Conservation (phyloP, 1,140 invertebrate species). For the Periplaneta americana region DNA sequence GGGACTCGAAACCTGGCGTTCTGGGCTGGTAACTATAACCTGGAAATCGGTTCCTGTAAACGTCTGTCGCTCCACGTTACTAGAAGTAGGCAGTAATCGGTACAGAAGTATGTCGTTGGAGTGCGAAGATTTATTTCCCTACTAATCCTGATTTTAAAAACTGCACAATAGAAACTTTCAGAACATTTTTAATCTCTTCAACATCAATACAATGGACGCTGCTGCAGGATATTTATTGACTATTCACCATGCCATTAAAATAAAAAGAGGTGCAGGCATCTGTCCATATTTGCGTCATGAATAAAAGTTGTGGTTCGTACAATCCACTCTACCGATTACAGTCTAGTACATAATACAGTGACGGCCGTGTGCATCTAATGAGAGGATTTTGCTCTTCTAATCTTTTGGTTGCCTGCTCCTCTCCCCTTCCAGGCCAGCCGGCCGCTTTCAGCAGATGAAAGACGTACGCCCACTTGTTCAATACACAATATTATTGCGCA, state of each 20-base stretch:
- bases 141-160: not conserved
- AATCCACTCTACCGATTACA: not conserved
- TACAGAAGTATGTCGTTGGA: too few relatives aligned
- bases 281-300: not conserved
- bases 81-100: too few relatives aligned
- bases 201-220: not conserved
- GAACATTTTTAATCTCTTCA: not conserved
- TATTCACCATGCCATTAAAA: not conserved
- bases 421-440: not conserved
- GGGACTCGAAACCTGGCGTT: too few relatives aligned
- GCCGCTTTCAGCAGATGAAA: not conserved
- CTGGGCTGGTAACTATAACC: too few relatives aligned
- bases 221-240: not conserved
- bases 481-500: not conserved
- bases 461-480: not conserved
- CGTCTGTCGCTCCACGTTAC: too few relatives aligned
- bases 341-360: not conserved
- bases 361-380: not conserved
- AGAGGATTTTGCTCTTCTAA: not conserved
- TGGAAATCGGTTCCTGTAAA: too few relatives aligned
- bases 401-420: not conserved
- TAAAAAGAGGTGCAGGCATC: not conserved
- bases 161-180: not conserved
- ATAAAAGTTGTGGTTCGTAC: not conserved
- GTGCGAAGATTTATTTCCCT: too few relatives aligned